Evolutionary conservation across 2,113 vertebrate genomes (phyloP), one percentile per base, ranked within the genome.

Genomic region (Rana temporaria): DNA sequence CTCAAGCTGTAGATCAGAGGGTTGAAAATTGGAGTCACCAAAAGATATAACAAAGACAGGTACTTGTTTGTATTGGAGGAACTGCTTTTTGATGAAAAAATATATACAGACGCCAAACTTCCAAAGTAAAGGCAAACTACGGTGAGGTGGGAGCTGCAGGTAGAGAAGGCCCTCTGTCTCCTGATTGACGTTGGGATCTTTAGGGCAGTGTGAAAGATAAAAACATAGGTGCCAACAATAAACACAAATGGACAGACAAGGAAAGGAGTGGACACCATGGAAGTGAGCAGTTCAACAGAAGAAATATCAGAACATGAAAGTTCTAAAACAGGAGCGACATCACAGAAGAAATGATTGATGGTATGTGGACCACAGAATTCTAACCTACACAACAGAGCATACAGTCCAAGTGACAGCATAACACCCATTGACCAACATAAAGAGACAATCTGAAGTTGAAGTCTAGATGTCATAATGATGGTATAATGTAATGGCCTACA

Each of bases 101-200:
- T 73, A 32, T 81, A 81, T 20, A 72, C 48, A 18, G 48, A n/a
- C 0, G 42, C 17, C 6, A 81, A 11, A 3, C 59, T 81, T 12
- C 79, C 79, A 5, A 64, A 81, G 24, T 81, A 81, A 12, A 65
- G 7, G 32, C 68, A 72, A 0, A 81, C 79, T 3, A 63, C 7
- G 5, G 20, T 55, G 18, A 81, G 38, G 18, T 81, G 79, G 24
- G 68, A 81, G 42, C 59, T 81, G 22, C 79, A 81, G 42, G 79
- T 81, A 57, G 79, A 81, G 68, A 81, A 81, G 34, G 79, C 68
- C 64, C 73, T 81, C 4, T 73, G 59, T 81, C 59, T 72, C 15
- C 68, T 69, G 14, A 4, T 17, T 18, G 7, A 32, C 8, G 59
- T 32, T 9, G 79, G 24, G 17, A 81, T 81, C 19, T 53, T 72